Evolutionary conservation across 1,140 invertebrate species (phyloP).

Genomic region (Lucilia cuprina): DNA sequence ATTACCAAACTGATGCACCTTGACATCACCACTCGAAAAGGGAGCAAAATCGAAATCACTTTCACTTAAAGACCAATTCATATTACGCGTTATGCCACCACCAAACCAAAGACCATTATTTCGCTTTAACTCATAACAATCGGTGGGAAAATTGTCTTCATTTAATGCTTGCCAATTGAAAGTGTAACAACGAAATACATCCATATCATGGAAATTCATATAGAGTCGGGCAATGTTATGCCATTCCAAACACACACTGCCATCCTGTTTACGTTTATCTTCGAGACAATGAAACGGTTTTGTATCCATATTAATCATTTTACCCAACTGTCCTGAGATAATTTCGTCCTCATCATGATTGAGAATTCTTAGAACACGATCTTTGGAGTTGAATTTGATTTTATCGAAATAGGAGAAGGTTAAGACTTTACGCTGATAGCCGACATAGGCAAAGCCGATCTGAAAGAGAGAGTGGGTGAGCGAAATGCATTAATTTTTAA

Average conservation of each 20-base stretch:
- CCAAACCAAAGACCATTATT: constrained; percentile 80
- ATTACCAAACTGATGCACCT: constrained; percentile 79
- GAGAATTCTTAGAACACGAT: constrained; percentile 76
- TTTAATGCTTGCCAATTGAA: constrained; percentile 81
- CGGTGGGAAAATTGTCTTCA: constrained; percentile 72
- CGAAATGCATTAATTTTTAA: too few species aligned
- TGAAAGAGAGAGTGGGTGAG: constrained; percentile 25
- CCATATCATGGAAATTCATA: constrained; percentile 68
- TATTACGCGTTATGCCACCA: constrained; percentile 77
- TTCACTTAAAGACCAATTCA: constrained; percentile 81
- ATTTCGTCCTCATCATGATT: constrained; percentile 76
- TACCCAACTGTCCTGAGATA: constrained; percentile 74
- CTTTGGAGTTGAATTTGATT: constrained; percentile 82
- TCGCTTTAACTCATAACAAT: constrained; percentile 81
- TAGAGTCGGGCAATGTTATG: constrained; percentile 76
- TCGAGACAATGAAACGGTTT: constrained; percentile 76
- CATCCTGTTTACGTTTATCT: constrained; percentile 67
- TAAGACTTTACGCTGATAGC: constrained; percentile 81
- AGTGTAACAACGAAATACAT: constrained; percentile 76
- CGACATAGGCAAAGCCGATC: constrained; percentile 81
- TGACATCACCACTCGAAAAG: constrained; percentile 83
- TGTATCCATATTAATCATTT: constrained; percentile 64
- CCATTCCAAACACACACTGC: constrained; percentile 81
- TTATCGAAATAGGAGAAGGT: constrained; percentile 83
- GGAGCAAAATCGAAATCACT: constrained; percentile 75